Evolutionary conservation across 2,888 invertebrate species (phyloP).

Genomic region (Polydrusus tereticollis): DNA sequence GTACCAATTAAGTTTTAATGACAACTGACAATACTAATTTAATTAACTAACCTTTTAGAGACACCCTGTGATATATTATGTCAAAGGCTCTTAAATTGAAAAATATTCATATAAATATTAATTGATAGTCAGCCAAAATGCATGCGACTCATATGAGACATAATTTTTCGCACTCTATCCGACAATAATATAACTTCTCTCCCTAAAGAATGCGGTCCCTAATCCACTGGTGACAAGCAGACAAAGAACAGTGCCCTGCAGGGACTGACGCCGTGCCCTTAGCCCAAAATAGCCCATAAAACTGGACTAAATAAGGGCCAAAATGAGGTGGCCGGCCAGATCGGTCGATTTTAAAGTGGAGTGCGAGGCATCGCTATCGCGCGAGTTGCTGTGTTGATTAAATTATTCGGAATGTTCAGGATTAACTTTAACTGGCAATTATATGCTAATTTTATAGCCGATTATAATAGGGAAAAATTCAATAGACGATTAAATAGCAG

Average conservation of each 20-base stretch:
- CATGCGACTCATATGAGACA: conserved; percentile 17
- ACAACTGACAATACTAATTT: no score
- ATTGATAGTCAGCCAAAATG: conserved; percentile 2
- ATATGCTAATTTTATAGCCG: conserved; percentile 46
- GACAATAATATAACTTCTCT: conserved; percentile 44
- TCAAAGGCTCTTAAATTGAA: no score
- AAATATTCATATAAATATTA: not conserved
- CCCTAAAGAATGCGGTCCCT: conserved; percentile 52
- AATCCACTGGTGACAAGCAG: conserved; percentile 65
- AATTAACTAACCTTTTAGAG: no score
- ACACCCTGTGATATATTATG: no score
- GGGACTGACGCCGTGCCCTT: conserved; percentile 57
- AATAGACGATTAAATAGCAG: not conserved
- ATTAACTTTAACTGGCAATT: conserved; percentile 46
- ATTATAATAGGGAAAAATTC: conserved; percentile 11
- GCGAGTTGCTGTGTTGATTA: conserved; percentile 45
- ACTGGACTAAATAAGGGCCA: conserved; percentile 21
- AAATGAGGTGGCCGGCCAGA: conserved; percentile 19
- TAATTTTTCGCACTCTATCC: conserved; percentile 42
- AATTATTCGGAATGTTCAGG: conserved; percentile 46
- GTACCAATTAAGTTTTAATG: no score
- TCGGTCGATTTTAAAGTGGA: conserved; percentile 47
- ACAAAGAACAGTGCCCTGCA: conserved; percentile 63
- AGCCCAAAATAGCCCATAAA: conserved; percentile 40
- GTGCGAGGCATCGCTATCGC: conserved; percentile 37